Percentiles rank a stretch among this genome's conserved stretches.
These are phyloP conservation scores for Hypena proboscidalis DNA, from an alignment of 2,888 invertebrate genomes.

Conservation along the genomic window DNA sequence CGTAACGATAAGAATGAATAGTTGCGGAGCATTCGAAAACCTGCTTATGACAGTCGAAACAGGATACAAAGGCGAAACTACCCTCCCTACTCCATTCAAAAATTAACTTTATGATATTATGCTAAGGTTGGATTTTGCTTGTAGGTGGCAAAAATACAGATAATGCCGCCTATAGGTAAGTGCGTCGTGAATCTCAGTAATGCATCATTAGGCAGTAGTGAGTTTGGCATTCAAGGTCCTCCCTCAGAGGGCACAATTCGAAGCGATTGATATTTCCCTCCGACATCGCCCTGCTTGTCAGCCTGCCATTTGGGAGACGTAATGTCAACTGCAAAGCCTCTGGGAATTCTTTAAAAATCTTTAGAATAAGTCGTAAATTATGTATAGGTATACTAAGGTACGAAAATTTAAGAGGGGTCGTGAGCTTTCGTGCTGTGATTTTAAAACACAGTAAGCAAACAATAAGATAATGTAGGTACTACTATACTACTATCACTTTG, in stretches of 20 bases:
- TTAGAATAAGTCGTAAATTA: constrained; percentile 32
- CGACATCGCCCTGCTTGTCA: constrained; percentile 47
- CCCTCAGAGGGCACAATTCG: constrained; percentile 58
- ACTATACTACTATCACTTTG: too few species aligned
- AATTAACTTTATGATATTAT: not conserved
- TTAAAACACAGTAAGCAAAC: too few species aligned
- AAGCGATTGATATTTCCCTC: constrained; percentile 67
- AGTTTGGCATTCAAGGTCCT: constrained; percentile 68
- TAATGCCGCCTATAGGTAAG: constrained; percentile 45
- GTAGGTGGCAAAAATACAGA: constrained; percentile 11
- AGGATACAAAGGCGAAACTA: constrained; percentile 22
- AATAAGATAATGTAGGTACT: too few species aligned
- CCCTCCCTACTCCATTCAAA: constrained; percentile 2
- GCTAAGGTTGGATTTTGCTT: constrained; percentile 21
- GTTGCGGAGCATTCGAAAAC: constrained; percentile 55
- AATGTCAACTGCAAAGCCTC: constrained; percentile 46
- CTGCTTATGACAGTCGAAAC: constrained; percentile 49
- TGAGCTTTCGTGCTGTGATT: too few species aligned
- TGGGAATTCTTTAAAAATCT: constrained; percentile 51
- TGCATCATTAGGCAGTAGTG: constrained; percentile 65
- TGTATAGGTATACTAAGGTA: constrained; percentile 16
- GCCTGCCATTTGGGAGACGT: constrained; percentile 50
- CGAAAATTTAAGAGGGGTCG: constrained; percentile 10
- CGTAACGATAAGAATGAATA: constrained; percentile 58
- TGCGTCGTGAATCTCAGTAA: constrained; percentile 59